A percentile compares a stretch with the other conserved stretches of the same genome.
phyloP scores from a whole-genome alignment of 1,140 invertebrate species.

The Macrotrachela quadricornifera region DNA sequence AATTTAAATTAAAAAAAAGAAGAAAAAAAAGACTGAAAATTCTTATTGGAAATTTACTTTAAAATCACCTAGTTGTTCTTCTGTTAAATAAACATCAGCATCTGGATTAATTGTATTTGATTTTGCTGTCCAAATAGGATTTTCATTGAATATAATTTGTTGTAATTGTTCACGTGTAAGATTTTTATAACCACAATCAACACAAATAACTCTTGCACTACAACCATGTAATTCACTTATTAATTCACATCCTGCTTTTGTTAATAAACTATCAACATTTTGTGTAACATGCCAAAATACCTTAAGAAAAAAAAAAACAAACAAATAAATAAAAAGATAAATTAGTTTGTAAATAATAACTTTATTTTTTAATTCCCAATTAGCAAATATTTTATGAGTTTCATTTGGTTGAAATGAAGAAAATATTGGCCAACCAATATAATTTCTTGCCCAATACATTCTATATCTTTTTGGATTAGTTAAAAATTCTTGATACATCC shows the following conservation, averaged over 20 bases:
- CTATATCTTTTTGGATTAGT: constrained; percentile 43
- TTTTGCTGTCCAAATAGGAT: constrained; percentile 43
- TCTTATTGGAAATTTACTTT: constrained; percentile 15
- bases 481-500: constrained; percentile 46
- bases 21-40: not conserved
- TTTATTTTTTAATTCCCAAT: constrained; percentile 33
- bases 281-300: constrained; percentile 59
- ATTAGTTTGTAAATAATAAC: not conserved
- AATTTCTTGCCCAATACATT: constrained; percentile 88
- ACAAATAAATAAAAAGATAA: not conserved
- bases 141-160: constrained; percentile 41
- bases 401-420: constrained; percentile 34
- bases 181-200: constrained; percentile 44
- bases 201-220: constrained; percentile 51
- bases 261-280: constrained; percentile 80
- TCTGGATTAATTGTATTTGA: constrained; percentile 53
- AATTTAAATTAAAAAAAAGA: constrained; percentile 33
- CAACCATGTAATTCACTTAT: constrained; percentile 79
- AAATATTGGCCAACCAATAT: constrained; percentile 60
- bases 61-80: constrained; percentile 25
- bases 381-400: constrained; percentile 30
- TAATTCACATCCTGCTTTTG: constrained; percentile 60
- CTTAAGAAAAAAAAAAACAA: constrained; percentile 43
- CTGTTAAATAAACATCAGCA: constrained; percentile 69
- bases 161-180: constrained; percentile 52